These are phyloP conservation scores for Staurois parvus DNA, from an alignment of 2,797 vertebrate species.

Conservation along the genomic window DNA sequence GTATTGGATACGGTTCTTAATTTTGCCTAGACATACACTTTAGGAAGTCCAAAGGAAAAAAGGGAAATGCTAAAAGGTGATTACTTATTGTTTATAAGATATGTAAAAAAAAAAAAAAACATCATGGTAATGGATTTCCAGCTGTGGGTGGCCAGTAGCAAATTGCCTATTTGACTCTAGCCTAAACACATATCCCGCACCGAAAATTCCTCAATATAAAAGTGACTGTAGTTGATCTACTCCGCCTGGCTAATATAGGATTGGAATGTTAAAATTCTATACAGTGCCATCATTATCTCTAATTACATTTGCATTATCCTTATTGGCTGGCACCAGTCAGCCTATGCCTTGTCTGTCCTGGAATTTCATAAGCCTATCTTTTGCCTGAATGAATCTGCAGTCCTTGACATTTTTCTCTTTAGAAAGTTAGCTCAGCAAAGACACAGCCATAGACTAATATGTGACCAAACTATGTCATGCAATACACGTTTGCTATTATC, in stretches of 20 bases:
- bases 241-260: not conserved
- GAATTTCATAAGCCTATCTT: slow-evolving; percentile 17
- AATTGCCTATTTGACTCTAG: not conserved
- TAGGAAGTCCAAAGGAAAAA: too few species aligned
- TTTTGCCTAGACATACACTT: too few species aligned
- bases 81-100: too few species aligned
- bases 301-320: not conserved
- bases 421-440: slow-evolving; percentile 16
- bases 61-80: not conserved
- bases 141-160: not conserved
- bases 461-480: not conserved
- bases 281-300: not conserved
- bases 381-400: slow-evolving; percentile 19
- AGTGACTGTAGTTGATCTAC: not conserved
- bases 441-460: slow-evolving; percentile 6
- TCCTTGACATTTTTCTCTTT: slow-evolving; percentile 14
- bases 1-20: too few species aligned
- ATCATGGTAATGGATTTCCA: not conserved
- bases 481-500: slow-evolving; percentile 24
- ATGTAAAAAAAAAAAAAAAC: too few species aligned
- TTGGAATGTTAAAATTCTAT: slow-evolving; percentile 1
- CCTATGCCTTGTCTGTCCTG: slow-evolving; percentile 4
- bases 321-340: slow-evolving; percentile 27
- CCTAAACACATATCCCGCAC: not conserved
- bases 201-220: not conserved